Conservation (phyloP, 2,797 vertebrate species). For the Thamnophis elegans region DNA sequence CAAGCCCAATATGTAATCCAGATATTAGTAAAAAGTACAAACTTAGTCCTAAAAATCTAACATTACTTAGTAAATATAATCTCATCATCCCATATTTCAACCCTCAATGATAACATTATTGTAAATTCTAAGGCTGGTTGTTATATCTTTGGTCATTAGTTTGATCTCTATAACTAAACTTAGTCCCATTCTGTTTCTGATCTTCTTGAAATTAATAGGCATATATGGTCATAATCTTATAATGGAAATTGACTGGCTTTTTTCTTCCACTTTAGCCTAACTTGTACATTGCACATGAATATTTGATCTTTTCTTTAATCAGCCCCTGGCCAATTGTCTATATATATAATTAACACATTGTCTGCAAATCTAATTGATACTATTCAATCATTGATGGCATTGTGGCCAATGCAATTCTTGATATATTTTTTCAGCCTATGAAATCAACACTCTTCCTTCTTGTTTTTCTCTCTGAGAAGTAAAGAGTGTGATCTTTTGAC, state of each 20-base stretch:
- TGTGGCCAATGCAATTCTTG: neutral
- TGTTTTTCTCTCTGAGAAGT: neutral
- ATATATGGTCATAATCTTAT: neutral
- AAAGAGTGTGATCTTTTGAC: neutral
- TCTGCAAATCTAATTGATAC: neutral
- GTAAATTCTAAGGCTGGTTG: neutral
- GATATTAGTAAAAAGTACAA: neutral
- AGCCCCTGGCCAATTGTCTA: neutral
- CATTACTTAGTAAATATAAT: neutral
- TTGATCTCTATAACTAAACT: neutral
- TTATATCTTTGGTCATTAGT: neutral
- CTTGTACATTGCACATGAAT: neutral
- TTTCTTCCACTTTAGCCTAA: neutral
- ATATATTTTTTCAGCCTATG: neutral
- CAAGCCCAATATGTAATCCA: neutral
- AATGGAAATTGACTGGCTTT: neutral
- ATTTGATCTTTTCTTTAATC: neutral
- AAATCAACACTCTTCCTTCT: neutral
- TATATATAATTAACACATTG: neutral
- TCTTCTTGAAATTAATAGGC: neutral
- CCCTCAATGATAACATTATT: neutral
- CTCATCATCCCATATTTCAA: neutral
- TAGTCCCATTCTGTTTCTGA: neutral
- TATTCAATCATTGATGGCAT: neutral
- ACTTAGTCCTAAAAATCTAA: neutral